Conservation (phyloP, 1,140 invertebrate genomes). For the Bombus confusus region DNA sequence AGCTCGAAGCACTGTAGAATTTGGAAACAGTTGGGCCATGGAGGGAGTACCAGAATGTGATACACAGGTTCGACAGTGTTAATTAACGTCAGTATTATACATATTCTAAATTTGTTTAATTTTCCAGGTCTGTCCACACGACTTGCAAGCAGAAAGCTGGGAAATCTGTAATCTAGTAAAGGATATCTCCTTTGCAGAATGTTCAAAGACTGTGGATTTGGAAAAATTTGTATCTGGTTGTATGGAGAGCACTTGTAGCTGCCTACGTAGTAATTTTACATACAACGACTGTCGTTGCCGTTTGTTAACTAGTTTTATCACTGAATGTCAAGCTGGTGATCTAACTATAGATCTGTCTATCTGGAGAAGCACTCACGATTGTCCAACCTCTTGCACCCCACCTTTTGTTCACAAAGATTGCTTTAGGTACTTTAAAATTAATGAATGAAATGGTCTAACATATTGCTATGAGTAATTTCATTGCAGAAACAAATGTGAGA, state of each 20-base stretch:
- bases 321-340: slow-evolving; percentile 86
- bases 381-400: slow-evolving; percentile 86
- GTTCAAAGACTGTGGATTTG: slow-evolving; percentile 84
- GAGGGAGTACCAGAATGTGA: slow-evolving; percentile 82
- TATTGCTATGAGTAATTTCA: not conserved
- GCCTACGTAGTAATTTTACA: slow-evolving; percentile 82
- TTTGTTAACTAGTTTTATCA: slow-evolving; percentile 86
- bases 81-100: not conserved
- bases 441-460: not conserved
- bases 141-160: slow-evolving; percentile 85
- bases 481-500: slow-evolving; percentile 85
- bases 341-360: slow-evolving; percentile 85
- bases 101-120: not conserved
- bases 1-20: slow-evolving; percentile 86
- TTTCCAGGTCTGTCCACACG: slow-evolving; percentile 82
- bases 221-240: slow-evolving; percentile 88
- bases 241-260: slow-evolving; percentile 88
- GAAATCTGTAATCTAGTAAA: slow-evolving; percentile 85
- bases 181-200: slow-evolving; percentile 85
- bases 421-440: slow-evolving; percentile 82
- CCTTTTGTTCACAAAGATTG: slow-evolving; percentile 91
- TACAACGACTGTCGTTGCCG: slow-evolving; percentile 87
- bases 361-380: slow-evolving; percentile 88
- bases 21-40: slow-evolving; percentile 88
- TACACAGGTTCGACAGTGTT: slow-evolving; percentile 70